These are phyloP conservation scores for Alloscopus bannaensis DNA, from an alignment of 2,888 invertebrate genomes.

Conservation along the genomic window DNA sequence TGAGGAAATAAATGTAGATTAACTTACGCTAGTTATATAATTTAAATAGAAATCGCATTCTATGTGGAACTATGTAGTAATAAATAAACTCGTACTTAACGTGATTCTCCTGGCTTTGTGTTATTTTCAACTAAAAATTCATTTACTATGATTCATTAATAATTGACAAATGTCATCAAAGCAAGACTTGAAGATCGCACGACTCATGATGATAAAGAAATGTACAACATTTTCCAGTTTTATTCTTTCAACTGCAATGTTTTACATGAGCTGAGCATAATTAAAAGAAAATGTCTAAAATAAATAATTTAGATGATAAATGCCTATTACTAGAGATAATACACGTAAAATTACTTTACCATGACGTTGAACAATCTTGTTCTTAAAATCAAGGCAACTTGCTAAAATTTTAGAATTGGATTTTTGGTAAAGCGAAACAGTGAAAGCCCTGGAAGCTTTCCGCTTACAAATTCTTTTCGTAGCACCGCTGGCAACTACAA, in stretches of 20 bases:
- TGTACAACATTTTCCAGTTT: no score
- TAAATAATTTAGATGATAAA: neutral
- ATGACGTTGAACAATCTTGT: neutral
- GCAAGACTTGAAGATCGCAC: conserved; percentile 7
- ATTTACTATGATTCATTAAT: neutral
- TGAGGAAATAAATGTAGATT: no score
- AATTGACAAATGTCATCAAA: neutral
- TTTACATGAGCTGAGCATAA: no score
- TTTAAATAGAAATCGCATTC: conserved; percentile 6
- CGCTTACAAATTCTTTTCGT: conserved; percentile 19
- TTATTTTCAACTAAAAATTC: neutral
- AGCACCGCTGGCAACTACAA: conserved; percentile 51
- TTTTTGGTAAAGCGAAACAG: neutral
- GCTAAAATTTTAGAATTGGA: neutral
- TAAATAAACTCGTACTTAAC: conserved; percentile 40
- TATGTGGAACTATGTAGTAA: conserved; percentile 43
- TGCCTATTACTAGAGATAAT: conserved; percentile 13
- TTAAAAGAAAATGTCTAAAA: no score
- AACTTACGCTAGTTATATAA: conserved; percentile 33
- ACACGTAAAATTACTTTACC: conserved; percentile 33
- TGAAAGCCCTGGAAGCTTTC: conserved; percentile 41
- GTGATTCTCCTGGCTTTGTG: neutral
- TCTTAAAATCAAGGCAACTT: neutral
- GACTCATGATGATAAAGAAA: no score
- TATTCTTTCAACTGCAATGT: no score